Evolutionary conservation across 2,113 vertebrate species (phyloP), one percentile per base, ranked within the genome.

Genomic region (Ceratotherium simum): DNA sequence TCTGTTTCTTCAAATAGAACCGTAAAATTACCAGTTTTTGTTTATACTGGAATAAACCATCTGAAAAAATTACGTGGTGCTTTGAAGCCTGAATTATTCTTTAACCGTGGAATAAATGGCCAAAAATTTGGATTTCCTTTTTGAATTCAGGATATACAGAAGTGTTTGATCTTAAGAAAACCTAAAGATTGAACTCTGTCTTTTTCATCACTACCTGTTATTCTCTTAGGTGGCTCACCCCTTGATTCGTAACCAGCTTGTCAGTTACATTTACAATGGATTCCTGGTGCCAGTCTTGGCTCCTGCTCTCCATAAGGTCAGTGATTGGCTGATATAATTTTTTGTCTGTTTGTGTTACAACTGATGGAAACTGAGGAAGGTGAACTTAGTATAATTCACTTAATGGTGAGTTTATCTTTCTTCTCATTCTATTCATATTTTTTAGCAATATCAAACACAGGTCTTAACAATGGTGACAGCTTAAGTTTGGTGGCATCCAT

Each of bases 241-340:
- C 16, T 98, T 99, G 94, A 99, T 99, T 98, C 99, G 99, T 97
- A 99, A 98, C 97, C 99, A 99, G 98, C 99, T 99, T 62, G 99
- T 99, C 91, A 98, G 98, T 96, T 99, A 99, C 97, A 99, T 99
- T 98, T 99, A 99, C 98, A 99, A 99, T 73, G 99, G 99, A n/a
- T 99, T 99, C 98, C 99, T 99, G 36, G 99, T 99, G 79, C 99
- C 99, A 5, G 99, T 99, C 80, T 98, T 99, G 90, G 99, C 99
- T 98, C 99, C 99, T 95, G 99, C 99, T 0, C 99, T 99, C 31
- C 99, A 99, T 98, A 99, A 99, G 99, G 99, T 99, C 91, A 98
- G 99, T 98, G 94, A 72, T 2, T 5, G 94, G 48, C 64, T 79
- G 14, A 42, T 75, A 65, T 14, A 48, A 60, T 46, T 48, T 75